Conservation (phyloP, 1,140 invertebrate genomes). For the Caenorhabditis brenneri region DNA sequence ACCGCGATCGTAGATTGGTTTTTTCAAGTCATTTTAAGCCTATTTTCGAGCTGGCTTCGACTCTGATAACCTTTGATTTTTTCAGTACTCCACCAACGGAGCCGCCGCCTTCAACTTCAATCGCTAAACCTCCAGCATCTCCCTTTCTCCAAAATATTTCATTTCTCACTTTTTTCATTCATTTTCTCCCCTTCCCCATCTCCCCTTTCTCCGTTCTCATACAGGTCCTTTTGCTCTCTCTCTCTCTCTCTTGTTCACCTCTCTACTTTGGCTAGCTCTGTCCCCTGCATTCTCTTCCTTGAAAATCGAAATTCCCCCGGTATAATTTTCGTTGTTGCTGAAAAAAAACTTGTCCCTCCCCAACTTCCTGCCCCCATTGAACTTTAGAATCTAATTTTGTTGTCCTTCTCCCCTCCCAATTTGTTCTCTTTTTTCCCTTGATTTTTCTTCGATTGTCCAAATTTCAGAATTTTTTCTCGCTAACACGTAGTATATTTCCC, state of each 20-base stretch:
- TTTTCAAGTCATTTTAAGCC: too few species aligned
- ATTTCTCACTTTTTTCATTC: background rate
- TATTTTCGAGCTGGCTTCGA: too few species aligned
- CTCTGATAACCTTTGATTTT: too few species aligned
- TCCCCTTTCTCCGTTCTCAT: background rate
- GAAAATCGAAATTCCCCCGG: too few species aligned
- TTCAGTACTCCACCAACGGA: background rate
- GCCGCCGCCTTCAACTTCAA: conserved; percentile 2
- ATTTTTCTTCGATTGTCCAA: background rate
- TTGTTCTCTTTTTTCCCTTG: background rate
- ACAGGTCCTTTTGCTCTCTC: background rate
- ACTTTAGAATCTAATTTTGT: background rate
- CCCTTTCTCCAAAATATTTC: background rate
- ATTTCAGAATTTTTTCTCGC: background rate
- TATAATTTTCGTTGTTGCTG: too few species aligned
- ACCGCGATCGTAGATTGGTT: background rate
- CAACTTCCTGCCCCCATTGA: background rate
- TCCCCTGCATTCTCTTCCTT: too few species aligned
- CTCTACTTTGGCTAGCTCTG: too few species aligned
- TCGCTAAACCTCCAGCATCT: background rate
- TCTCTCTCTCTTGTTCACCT: background rate
- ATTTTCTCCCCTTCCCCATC: background rate
- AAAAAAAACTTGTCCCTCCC: background rate
- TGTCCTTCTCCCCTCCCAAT: background rate
- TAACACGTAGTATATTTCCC: background rate